Percentiles rank a stretch among this genome's conserved stretches.
These are phyloP conservation scores for human (Homo sapiens) DNA, from an alignment of 2,113 vertebrate genomes.

Conservation along the genomic window DNA sequence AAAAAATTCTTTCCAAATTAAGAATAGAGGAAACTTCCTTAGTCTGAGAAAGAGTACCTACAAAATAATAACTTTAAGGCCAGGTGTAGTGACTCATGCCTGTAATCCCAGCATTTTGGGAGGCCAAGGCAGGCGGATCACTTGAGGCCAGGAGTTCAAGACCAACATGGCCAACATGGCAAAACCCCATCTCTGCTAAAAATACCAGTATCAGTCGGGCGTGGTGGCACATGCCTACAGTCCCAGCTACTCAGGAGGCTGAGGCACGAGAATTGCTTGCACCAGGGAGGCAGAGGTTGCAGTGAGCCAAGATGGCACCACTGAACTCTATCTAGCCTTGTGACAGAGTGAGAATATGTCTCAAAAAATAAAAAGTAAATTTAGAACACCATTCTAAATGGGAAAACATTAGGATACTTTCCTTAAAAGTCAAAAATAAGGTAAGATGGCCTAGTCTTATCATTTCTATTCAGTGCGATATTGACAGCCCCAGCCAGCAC, in stretches of 20 bases:
- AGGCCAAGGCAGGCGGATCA: background rate
- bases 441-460: background rate
- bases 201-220: no score
- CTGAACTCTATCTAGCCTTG: no score
- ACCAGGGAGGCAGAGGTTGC: no score
- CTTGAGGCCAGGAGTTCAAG: background rate
- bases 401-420: background rate
- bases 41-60: no score
- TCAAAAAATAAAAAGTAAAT: conserved; percentile 27
- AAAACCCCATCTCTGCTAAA: background rate
- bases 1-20: background rate
- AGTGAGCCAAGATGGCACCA: no score
- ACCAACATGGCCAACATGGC: background rate
- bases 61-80: background rate
- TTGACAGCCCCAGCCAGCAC: background rate
- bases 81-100: background rate
- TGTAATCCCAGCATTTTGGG: background rate
- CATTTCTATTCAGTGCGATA: background rate
- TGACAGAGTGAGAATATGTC: no score
- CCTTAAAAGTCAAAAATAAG: conserved; percentile 17
- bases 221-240: no score
- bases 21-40: no score
- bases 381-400: background rate
- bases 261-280: no score
- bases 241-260: no score